Conservation (phyloP, 2,113 vertebrate species). For the Australoheros scitulus region DNA sequence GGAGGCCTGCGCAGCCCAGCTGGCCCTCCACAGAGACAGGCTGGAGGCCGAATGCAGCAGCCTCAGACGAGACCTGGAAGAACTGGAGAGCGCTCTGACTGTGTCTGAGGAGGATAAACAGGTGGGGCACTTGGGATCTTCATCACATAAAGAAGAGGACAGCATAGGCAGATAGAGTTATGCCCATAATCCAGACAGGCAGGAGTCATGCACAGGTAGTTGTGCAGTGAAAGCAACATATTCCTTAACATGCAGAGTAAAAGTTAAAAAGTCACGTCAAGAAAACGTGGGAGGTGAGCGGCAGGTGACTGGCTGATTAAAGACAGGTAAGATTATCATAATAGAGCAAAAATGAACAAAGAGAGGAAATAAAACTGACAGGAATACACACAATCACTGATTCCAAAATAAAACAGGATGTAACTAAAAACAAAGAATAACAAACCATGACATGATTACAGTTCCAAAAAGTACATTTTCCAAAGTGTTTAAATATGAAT, state of each 20-base stretch:
- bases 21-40: conserved; percentile 67
- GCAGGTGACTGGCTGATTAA: no score
- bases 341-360: background rate
- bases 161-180: background rate
- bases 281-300: no score
- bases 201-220: background rate
- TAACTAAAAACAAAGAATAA: background rate
- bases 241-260: no score
- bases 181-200: background rate
- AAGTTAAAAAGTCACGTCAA: no score
- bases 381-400: background rate
- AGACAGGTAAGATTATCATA: background rate
- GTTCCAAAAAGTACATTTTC: background rate
- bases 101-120: conserved; percentile 72
- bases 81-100: conserved; percentile 75
- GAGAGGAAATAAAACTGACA: background rate
- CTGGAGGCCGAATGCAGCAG: conserved; percentile 77
- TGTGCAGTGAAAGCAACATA: no score
- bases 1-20: conserved; percentile 69
- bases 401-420: background rate
- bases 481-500: background rate
- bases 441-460: background rate
- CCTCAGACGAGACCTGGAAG: conserved; percentile 76
- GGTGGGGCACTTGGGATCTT: conserved; percentile 55
- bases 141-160: no score